Base-by-base conservation (phyloP, 1,140 invertebrate species). In the Camponotus pennsylvanicus region DNA sequence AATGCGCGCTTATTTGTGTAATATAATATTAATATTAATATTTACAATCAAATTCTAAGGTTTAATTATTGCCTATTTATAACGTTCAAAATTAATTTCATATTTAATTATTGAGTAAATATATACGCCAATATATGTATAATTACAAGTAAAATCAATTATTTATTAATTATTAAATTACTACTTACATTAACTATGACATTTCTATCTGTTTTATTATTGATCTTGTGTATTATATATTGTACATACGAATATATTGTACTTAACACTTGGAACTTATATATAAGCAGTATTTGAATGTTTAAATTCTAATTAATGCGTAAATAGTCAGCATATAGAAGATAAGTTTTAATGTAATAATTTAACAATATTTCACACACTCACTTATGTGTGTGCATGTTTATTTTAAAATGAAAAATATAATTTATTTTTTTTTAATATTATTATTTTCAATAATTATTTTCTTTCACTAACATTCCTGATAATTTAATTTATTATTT, bases 51-150 rank as follows among this genome's bases (percentile, higher is more conserved):
- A 52, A 21, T 79, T 69, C 8, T 13, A 5, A 69, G 32, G 3
- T 79, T 69, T 7, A 45, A 27, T 9, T 27, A 27, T 27, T 27
- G 27, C n/a, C 37, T 6, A 27, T 3, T 7, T 27, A 27, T 27
- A 27, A 1, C 15, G 18, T 70, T 70, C 37, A 69, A 70, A 70
- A 55, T 42, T 27, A 55, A 80, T 59, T 80, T 69, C 32, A 21
- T 37, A 15, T 13, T 11, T 57, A 71, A 70, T 80, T 32, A 57
- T 61, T 42, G 8, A 3, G 27, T 15, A 42, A 3, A 69, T 21
- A 52, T 18, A 0, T 52, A 1, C 1, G 27, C 5, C 7, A 42
- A 32, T 70, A 5, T 9, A n/a, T 3, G 7, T 40, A 55, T n/a
- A 2, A 2, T 52, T 13, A 52, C 34, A 13, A 37, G 13, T 40